phyloP scores from a whole-genome alignment of 2,113 vertebrate genomes.

The Ailuropoda melanoleuca region DNA sequence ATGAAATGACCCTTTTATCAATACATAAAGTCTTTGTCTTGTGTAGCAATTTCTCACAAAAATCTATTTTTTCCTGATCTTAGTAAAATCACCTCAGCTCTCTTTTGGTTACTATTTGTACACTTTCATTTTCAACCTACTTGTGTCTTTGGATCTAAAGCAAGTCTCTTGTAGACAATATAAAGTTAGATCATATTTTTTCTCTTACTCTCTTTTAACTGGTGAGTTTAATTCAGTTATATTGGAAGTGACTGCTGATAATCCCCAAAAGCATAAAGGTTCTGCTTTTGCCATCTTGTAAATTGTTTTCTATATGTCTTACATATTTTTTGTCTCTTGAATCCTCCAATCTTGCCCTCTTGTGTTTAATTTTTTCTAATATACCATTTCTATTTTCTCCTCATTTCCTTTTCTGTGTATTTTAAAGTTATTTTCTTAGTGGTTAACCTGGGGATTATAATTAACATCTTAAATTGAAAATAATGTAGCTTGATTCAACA shows the following conservation, averaged over 20 bases:
- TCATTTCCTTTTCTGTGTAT: background rate
- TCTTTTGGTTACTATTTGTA: background rate
- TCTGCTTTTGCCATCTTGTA: background rate
- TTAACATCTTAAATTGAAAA: background rate
- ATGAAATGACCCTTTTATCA: background rate
- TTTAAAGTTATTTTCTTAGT: background rate
- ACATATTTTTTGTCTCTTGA: background rate
- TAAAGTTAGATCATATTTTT: background rate
- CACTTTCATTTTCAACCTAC: background rate
- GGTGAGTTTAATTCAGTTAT: background rate
- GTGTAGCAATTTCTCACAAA: background rate
- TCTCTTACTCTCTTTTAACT: background rate
- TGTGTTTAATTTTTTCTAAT: background rate
- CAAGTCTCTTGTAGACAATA: background rate
- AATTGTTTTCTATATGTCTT: background rate
- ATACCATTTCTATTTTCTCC: background rate
- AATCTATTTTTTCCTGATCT: background rate
- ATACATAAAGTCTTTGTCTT: background rate
- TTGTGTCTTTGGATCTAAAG: background rate
- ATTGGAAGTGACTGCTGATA: background rate
- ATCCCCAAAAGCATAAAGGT: no score
- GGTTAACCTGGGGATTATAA: background rate
- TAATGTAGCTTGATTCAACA: background rate
- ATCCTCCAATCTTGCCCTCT: background rate
- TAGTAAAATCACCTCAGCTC: background rate